A percentile compares a stretch with the other conserved stretches of the same genome.
phyloP scores from a whole-genome alignment of 2,797 vertebrate genomes.

The Hipposideros larvatus region DNA sequence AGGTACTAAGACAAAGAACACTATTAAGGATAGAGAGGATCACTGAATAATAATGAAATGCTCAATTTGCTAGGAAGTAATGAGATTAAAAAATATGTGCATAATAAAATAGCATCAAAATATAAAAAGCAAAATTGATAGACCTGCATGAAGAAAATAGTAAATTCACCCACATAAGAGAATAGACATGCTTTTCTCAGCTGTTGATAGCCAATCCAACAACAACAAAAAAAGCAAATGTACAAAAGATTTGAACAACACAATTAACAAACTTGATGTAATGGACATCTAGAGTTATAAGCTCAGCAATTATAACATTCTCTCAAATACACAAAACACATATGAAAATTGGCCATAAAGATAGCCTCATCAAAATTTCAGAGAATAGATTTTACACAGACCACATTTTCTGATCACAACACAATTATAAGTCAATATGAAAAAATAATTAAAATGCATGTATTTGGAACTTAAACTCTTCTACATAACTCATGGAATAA shows the following conservation, averaged over 20 bases:
- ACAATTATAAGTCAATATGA: not conserved
- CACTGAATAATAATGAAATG: not conserved
- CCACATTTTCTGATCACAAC: not conserved
- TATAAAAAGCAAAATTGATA: not conserved
- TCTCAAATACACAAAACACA: not conserved
- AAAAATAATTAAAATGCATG: not conserved
- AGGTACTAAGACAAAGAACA: not conserved
- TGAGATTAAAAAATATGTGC: not conserved
- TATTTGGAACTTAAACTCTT: not conserved
- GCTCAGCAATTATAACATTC: not conserved
- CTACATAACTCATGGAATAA: not conserved
- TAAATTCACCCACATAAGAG: not conserved
- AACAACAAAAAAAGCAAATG: not conserved
- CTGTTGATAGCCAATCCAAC: not conserved
- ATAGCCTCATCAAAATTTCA: not conserved
- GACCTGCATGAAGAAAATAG: not conserved
- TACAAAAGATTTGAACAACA: not conserved
- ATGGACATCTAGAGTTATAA: not conserved
- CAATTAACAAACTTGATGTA: not conserved
- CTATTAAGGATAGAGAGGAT: not conserved
- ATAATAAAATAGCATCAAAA: not conserved
- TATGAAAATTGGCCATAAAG: not conserved
- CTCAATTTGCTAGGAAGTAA: not conserved
- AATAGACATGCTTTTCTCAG: not conserved
- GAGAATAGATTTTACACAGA: not conserved